Evolutionary conservation across 2,113 vertebrate genomes (phyloP).

Genomic region (Charadrius vociferus): DNA sequence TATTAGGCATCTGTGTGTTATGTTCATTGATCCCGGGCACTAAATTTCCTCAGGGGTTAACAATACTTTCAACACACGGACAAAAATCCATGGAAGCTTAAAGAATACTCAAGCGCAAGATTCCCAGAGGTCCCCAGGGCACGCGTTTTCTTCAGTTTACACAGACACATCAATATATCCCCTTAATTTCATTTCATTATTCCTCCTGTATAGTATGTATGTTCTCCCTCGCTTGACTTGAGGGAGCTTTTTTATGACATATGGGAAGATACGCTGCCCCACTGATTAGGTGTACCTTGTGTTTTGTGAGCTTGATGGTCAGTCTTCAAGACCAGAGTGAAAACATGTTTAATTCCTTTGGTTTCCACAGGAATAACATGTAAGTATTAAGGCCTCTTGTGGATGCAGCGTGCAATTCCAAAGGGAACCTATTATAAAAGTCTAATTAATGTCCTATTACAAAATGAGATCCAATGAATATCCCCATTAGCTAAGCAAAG

Average conservation of each 20-base stretch:
- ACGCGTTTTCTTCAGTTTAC: constrained; percentile 30
- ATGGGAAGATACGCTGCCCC: not conserved
- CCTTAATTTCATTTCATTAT: constrained; percentile 45
- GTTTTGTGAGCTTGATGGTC: not conserved
- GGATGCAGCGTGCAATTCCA: not conserved
- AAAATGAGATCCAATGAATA: constrained; percentile 7
- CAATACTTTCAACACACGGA: constrained; percentile 22
- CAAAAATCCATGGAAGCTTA: constrained; percentile 73
- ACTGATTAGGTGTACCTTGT: not conserved
- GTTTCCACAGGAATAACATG: not conserved
- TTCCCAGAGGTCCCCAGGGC: constrained; percentile 5
- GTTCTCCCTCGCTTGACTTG: not conserved
- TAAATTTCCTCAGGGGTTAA: constrained; percentile 67
- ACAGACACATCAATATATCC: constrained; percentile 40
- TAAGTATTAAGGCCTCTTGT: not conserved
- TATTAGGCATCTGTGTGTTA: constrained; percentile 59
- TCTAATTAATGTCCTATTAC: constrained; percentile 8
- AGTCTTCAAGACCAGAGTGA: not conserved
- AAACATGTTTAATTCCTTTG: not conserved
- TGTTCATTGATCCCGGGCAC: constrained; percentile 59
- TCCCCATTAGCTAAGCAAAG: constrained; percentile 41
- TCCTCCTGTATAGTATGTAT: not conserved
- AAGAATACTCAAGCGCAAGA: constrained; percentile 49
- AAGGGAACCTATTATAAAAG: constrained; percentile 22
- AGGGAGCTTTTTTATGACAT: not conserved